Conservation (phyloP, 2,888 invertebrate species). For the Synanthedon tipuliformis region DNA sequence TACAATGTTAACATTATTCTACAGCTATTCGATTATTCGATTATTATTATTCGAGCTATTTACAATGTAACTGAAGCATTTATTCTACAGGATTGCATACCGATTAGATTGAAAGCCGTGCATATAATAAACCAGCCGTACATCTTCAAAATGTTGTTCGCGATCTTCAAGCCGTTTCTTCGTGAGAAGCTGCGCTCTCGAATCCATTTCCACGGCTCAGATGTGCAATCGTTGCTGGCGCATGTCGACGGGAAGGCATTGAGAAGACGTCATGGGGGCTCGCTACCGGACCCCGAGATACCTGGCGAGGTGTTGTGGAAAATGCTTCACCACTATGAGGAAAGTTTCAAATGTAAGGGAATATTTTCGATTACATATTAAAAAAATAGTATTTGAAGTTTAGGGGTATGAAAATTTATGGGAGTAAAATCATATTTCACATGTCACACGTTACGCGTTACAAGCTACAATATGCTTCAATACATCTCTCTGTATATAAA, state of each 20-base stretch:
- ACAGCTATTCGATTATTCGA: too few species aligned
- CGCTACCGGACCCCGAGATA: conserved; percentile 71
- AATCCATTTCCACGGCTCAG: conserved; percentile 80
- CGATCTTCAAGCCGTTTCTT: conserved; percentile 89
- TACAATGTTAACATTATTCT: not conserved
- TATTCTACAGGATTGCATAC: conserved; percentile 78
- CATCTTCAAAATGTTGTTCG: conserved; percentile 87
- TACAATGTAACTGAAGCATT: not conserved
- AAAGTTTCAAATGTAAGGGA: conserved; percentile 74
- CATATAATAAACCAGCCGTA: conserved; percentile 90
- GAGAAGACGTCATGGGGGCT: conserved; percentile 76
- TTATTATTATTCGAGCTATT: too few species aligned
- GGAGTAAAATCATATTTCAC: too few species aligned
- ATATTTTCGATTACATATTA: not conserved
- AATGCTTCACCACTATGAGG: conserved; percentile 75
- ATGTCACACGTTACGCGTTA: too few species aligned
- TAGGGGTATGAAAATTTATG: too few species aligned
- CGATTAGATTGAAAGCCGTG: conserved; percentile 84
- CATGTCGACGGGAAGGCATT: conserved; percentile 71
- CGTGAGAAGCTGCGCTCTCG: conserved; percentile 84
- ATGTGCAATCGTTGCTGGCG: conserved; percentile 70
- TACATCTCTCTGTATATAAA: too few species aligned
- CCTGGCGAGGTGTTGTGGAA: conserved; percentile 75
- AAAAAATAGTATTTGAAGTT: too few species aligned
- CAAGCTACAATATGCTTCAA: too few species aligned